Percentiles rank a stretch among this genome's conserved stretches.
Evolutionary conservation across 2,113 vertebrate species (phyloP).

Genomic region (Buteo buteo): DNA sequence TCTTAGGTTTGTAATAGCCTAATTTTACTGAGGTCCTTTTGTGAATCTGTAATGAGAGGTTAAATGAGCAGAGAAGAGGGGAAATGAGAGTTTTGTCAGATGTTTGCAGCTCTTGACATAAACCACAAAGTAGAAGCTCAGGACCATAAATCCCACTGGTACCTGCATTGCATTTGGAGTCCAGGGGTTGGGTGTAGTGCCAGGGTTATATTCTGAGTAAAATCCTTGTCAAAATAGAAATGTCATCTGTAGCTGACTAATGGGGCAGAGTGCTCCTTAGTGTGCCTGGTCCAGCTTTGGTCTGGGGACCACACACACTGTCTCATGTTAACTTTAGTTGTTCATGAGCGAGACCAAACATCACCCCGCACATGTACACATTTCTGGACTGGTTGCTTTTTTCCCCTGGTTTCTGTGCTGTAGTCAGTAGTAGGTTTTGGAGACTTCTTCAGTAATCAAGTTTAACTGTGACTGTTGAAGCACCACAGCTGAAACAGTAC

Average conservation of each 20-base stretch:
- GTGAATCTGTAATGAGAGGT: neutral
- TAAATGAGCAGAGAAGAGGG: neutral
- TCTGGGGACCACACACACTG: fast-evolving
- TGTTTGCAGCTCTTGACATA: neutral
- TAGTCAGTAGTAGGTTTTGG: neutral
- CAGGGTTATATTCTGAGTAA: neutral
- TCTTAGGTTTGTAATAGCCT: neutral
- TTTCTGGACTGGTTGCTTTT: neutral
- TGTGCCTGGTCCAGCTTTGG: neutral
- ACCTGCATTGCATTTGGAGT: neutral
- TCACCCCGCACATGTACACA: fast-evolving
- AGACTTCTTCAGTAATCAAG: neutral
- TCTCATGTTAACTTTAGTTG: neutral
- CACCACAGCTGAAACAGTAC: neutral
- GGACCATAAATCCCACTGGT: neutral
- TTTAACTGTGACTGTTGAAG: neutral
- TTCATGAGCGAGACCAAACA: neutral
- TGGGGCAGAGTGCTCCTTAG: neutral
- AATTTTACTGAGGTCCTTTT: neutral
- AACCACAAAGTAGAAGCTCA: neutral
- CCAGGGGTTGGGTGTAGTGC: neutral
- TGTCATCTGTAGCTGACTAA: neutral
- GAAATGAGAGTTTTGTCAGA: neutral
- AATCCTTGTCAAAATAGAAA: neutral
- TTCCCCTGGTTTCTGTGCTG: neutral